Base-by-base conservation (phyloP, 2,888 invertebrate species). In the Drosophila pseudotakahashii region DNA sequence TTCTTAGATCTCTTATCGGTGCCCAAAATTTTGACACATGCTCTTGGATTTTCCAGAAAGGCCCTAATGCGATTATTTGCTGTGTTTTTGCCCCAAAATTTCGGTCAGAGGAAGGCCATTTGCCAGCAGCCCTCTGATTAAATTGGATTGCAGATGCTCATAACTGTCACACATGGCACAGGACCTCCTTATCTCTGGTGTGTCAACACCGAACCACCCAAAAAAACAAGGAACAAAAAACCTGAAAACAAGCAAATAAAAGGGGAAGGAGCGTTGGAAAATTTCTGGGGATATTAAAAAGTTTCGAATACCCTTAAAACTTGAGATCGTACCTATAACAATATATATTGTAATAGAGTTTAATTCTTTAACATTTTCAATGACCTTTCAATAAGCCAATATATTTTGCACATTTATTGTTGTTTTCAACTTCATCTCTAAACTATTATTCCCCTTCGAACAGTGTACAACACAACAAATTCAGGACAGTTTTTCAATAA, bases 91-190 rank as follows among this genome's bases (percentile, higher is more conserved):
- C 53, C 78, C 58, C 51, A 73, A 77, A 73, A 58, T 14, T 26
- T 23, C 36, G 32, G 36, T 3, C 48, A 16, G 14, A 52, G 57
- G 34, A 45, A 50, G 58, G 30, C 67, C 59, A 76, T 83, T 77
- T 81, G 70, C 62, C 69, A 76, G 69, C 61, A 78, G 75, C 6
- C 1, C 60, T 78, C 77, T 87, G 85, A 86, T 86, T 83, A 83
- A 89, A 86, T 86, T 89, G 88, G 66, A 73, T 86, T 74, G 71
- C 55, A 63, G 80, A 73, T 80, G 72, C 87, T 81, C 89, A 89
- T 89, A 89, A 89, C 75, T 79, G 88, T 88, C 88, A 74, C 89
- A 86, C 89, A 88, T 84, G 85, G 44, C 67, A 58, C 52, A 48
- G 37, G 77, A 64, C 39, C 53, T 34, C n/a, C 51, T 64, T 66